Conservation (phyloP, 2,797 vertebrate species). For the Clarias laeviceps region DNA sequence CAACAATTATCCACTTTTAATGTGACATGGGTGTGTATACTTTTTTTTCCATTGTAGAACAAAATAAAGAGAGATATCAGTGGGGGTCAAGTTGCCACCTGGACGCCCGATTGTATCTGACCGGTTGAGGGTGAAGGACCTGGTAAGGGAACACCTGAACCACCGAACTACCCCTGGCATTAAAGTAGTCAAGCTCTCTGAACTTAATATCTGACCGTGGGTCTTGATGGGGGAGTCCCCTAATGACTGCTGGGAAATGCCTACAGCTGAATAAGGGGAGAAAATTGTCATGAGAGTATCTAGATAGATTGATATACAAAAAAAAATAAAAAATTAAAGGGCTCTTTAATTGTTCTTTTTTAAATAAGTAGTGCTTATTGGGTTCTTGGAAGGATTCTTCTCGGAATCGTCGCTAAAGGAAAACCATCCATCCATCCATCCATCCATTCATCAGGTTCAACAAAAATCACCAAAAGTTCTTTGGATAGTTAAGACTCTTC, state of each 20-base stretch:
- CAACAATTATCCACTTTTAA: neutral
- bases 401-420: neutral
- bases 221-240: too few relatives aligned
- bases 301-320: neutral
- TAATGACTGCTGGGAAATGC: too few relatives aligned
- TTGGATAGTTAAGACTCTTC: neutral
- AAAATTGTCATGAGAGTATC: too few relatives aligned
- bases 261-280: too few relatives aligned
- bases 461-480: neutral
- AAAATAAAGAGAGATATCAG: too few relatives aligned
- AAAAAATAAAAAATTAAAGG: neutral
- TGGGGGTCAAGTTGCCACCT: too few relatives aligned
- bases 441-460: neutral
- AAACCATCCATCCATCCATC: neutral
- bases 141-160: too few relatives aligned
- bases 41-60: neutral
- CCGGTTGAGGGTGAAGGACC: too few relatives aligned
- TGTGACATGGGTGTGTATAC: neutral
- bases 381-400: neutral
- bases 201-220: too few relatives aligned
- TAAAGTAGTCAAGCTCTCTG: neutral
- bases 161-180: too few relatives aligned
- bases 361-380: neutral
- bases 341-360: neutral
- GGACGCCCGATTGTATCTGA: too few relatives aligned